Evolutionary conservation across 1,140 invertebrate genomes (phyloP), one percentile per base, ranked within the genome.

Genomic region (Thalassaphorura encarpata): DNA sequence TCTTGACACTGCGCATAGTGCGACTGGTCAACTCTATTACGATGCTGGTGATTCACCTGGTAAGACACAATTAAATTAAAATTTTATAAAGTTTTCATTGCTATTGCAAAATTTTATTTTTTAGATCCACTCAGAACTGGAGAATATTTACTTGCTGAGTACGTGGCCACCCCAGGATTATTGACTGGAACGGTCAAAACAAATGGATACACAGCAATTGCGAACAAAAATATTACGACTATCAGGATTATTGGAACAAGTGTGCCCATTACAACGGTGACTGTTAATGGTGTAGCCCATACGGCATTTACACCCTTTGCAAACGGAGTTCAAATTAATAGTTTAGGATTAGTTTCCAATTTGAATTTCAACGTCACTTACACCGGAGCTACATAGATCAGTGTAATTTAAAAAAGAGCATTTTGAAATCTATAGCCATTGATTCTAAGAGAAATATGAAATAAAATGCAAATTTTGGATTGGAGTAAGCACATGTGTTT

Each of bases 1-100:
- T 1, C 70, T 80, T 1, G 76, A 83, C 69, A 60, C 70, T 0
- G 63, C 66, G 19, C 69, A 69, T 13, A 66, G 67, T 45, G 83
- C 83, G 1, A 56, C 27, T n/a, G 85, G 85, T 41, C 71, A 79
- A 63, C 69, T 88, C 0, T 87, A 80, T 69, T 87, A 83, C 81
- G 85, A 89, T 68, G 83, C 87, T 66, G 85, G 84, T 1, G 83
- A 86, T 46, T 80, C 76, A 13, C 28, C 33, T 6, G 48, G 48
- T 51, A 51, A 33, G 28, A 26, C 13, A 24, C 46, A 15, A 13
- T 8, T 16, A 8, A 11, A 48, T 48, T 8, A 48, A 27, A 8
- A 8, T 13, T 27, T 23, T 28, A 27, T 21, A 21, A 16, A 8
- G 23, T 48, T 23, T 8, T 48, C 6, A 48, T 13, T 24, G 8